These are phyloP conservation scores for Hippocampus kuda DNA, from an alignment of 2,797 vertebrate species.

Conservation along the genomic window DNA sequence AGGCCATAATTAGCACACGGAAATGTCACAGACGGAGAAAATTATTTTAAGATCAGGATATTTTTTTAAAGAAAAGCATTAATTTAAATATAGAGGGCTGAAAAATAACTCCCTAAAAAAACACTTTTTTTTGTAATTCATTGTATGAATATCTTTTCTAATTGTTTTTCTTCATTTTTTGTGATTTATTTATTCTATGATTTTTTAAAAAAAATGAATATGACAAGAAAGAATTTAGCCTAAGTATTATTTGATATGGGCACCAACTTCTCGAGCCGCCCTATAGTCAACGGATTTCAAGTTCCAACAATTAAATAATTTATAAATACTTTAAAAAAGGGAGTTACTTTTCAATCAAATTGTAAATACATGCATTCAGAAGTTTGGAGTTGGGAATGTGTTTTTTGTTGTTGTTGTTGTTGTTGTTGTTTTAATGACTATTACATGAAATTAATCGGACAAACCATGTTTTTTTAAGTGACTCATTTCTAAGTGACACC, in stretches of 20 bases:
- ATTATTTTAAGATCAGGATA: no score
- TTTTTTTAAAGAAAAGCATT: no score
- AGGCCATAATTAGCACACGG: constrained; percentile 32
- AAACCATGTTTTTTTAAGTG: no score
- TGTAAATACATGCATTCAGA: no score
- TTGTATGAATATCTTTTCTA: not conserved
- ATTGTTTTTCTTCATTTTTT: not conserved
- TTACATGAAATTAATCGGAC: no score
- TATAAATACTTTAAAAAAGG: not conserved
- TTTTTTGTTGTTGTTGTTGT: no score
- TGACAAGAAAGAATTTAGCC: not conserved
- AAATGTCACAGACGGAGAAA: not conserved
- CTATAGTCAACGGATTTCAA: not conserved
- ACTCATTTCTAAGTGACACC: not conserved
- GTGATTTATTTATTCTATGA: no score
- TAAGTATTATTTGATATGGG: not conserved
- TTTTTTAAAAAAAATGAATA: no score
- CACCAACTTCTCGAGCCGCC: not conserved
- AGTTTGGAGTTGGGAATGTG: not conserved
- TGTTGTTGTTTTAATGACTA: no score
- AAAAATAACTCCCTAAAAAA: no score
- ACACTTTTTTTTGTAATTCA: no score
- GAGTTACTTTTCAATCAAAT: not conserved
- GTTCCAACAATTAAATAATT: not conserved
- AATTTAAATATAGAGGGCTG: no score